These are phyloP conservation scores for Drosophila funebris DNA, from an alignment of 1,140 invertebrate genomes.

Conservation along the genomic window DNA sequence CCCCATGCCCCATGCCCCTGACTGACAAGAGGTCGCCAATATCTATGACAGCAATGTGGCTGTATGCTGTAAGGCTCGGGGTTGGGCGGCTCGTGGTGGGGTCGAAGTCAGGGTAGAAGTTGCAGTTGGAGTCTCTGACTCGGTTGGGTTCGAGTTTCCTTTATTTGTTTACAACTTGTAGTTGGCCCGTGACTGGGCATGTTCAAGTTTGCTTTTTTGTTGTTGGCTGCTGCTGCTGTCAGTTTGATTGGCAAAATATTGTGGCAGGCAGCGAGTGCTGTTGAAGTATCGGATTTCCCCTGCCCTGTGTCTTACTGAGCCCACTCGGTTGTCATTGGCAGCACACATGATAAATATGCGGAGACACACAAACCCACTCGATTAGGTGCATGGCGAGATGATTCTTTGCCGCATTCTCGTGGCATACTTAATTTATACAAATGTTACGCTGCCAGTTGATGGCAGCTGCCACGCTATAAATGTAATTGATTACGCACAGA, in stretches of 20 bases:
- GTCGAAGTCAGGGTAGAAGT: constrained; percentile 9
- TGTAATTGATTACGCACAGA: constrained; percentile 58
- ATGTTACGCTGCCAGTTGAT: constrained; percentile 37
- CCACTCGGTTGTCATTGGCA: constrained; percentile 22
- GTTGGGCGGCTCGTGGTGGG: background rate
- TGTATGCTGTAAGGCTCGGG: no score
- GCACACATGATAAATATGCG: constrained; percentile 45
- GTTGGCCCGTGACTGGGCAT: constrained; percentile 18
- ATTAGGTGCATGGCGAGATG: constrained; percentile 26
- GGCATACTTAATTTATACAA: constrained; percentile 56
- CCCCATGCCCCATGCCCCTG: background rate
- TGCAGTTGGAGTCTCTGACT: background rate
- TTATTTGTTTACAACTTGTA: constrained; percentile 53
- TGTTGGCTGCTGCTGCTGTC: constrained; percentile 14
- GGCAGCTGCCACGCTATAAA: constrained; percentile 46
- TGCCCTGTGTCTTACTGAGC: background rate
- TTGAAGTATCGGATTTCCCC: background rate
- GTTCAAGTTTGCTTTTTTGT: background rate
- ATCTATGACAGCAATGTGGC: constrained; percentile 26
- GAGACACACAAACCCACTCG: constrained; percentile 19
- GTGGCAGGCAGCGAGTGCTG: constrained; percentile 6
- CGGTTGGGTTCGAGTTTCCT: constrained; percentile 33
- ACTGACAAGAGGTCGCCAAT: constrained; percentile 1
- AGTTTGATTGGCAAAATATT: constrained; percentile 65
- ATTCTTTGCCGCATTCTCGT: constrained; percentile 29